These are phyloP conservation scores for Haemorhous mexicanus DNA, from an alignment of 2,113 vertebrate species.

Conservation along the genomic window DNA sequence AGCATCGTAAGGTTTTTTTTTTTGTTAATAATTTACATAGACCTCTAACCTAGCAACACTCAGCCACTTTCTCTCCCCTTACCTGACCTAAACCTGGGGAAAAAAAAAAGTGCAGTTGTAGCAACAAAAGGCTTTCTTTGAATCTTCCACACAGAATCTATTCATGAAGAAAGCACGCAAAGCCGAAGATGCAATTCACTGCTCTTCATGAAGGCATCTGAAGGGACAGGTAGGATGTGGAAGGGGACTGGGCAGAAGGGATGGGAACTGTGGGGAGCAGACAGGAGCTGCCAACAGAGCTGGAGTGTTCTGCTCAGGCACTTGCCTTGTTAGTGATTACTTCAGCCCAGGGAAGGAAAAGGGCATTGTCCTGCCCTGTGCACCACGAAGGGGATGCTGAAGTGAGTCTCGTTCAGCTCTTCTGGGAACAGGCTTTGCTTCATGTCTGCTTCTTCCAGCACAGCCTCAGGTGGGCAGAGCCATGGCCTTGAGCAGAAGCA, in stretches of 20 bases:
- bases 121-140: not conserved
- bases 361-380: not conserved
- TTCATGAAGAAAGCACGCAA: not conserved
- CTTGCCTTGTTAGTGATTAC: accelerated
- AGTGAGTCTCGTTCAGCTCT: not conserved
- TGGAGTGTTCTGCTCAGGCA: accelerated
- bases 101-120: not conserved
- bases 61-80: not conserved
- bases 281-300: not conserved
- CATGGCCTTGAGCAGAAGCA: accelerated
- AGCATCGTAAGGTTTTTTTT: not conserved
- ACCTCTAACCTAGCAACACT: not conserved
- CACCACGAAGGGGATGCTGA: not conserved
- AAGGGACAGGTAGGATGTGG: not conserved
- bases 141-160: not conserved
- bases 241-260: not conserved
- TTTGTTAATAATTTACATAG: not conserved
- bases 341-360: not conserved
- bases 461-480: not conserved
- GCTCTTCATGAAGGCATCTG: not conserved
- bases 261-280: not conserved
- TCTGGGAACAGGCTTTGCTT: not conserved
- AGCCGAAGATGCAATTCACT: not conserved
- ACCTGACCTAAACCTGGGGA: not conserved
- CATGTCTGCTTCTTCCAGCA: not conserved